Conservation (phyloP, 1,140 invertebrate species). For the Zelostemma sp. region DNA sequence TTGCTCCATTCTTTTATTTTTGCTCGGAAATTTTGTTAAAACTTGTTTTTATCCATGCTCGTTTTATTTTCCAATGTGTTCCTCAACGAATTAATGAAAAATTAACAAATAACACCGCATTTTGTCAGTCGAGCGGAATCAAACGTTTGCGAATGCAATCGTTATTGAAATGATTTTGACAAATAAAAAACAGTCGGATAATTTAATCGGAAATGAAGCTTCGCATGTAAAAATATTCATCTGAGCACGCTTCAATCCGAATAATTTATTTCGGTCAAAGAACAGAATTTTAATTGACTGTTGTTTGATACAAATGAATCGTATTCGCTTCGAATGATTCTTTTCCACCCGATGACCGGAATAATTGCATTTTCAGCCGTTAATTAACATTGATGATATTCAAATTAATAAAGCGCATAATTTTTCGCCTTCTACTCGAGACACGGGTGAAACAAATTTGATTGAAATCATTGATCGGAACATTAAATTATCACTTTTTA, state of each 20-base stretch:
- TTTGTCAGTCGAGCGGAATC: background rate
- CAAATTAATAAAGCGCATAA: too few species aligned
- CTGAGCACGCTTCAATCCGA: background rate
- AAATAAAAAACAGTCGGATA: too few species aligned
- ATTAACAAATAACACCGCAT: too few species aligned
- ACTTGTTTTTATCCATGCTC: background rate
- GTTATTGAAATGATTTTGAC: too few species aligned
- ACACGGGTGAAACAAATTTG: too few species aligned
- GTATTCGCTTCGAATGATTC: background rate
- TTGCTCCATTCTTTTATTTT: background rate
- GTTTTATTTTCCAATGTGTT: too few species aligned
- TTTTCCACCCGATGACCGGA: background rate
- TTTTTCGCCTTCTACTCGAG: too few species aligned
- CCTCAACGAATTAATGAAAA: background rate
- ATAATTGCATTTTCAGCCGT: background rate
- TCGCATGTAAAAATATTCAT: background rate
- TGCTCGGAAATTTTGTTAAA: background rate
- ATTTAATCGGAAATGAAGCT: background rate
- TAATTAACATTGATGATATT: too few species aligned
- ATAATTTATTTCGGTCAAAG: background rate
- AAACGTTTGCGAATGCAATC: background rate
- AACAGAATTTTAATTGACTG: background rate
- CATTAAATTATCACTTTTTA: slow-evolving; percentile 1
- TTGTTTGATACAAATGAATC: background rate
- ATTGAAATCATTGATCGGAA: background rate